A percentile compares a stretch with the other conserved stretches of the same genome.
These are phyloP conservation scores for Pachydiplax longipennis DNA, from an alignment of 2,888 invertebrate species.

Conservation along the genomic window DNA sequence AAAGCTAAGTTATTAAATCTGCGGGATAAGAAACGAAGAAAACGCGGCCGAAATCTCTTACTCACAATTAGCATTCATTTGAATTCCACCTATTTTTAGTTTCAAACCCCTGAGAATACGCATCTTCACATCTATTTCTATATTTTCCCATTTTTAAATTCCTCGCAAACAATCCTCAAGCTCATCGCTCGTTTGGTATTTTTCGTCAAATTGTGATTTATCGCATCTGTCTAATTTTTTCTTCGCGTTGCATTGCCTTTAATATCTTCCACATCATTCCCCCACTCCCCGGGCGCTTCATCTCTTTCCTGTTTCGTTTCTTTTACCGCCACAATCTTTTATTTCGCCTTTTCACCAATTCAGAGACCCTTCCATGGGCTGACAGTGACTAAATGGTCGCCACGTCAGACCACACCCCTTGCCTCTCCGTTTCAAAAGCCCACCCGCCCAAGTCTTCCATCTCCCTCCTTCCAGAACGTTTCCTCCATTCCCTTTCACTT, in stretches of 20 bases:
- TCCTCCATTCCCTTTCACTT: not conserved
- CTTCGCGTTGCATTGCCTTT: not conserved
- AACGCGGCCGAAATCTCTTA: too few relatives aligned
- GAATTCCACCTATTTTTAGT: too few relatives aligned
- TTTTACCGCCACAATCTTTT: not conserved
- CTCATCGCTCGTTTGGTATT: not conserved
- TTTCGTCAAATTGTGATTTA: not conserved
- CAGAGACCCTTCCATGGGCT: not conserved
- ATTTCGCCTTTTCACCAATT: not conserved
- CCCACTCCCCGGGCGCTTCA: not conserved
- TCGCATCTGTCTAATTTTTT: not conserved
- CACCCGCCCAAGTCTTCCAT: not conserved
- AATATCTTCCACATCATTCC: not conserved
- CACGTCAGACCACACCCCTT: not conserved
- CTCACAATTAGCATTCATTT: too few relatives aligned
- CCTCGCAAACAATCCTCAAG: not conserved
- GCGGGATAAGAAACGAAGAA: too few relatives aligned
- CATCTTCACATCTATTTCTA: not conserved
- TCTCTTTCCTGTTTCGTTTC: not conserved
- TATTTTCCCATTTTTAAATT: not conserved
- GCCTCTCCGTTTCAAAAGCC: not conserved
- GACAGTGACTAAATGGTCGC: slow-evolving; percentile 19
- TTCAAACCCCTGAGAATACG: too few relatives aligned
- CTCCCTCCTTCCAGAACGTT: not conserved
- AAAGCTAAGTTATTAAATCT: too few relatives aligned